phyloP scores from a whole-genome alignment of 2,888 invertebrate species.

The Dugesia japonica region DNA sequence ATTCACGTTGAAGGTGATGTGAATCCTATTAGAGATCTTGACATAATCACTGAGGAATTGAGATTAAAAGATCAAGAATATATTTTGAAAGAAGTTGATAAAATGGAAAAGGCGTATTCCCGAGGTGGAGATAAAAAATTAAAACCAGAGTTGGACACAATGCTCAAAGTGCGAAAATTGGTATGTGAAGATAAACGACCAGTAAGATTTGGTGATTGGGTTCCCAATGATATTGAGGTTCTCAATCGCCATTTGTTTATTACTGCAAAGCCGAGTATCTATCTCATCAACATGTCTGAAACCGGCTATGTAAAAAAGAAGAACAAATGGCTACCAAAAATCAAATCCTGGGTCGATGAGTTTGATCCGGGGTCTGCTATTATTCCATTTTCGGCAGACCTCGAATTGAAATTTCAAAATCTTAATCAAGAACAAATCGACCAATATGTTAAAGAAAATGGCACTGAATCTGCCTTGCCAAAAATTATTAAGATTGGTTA shows the following conservation, averaged over 20 bases:
- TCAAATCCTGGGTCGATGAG: constrained; percentile 95
- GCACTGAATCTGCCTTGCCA: constrained; percentile 57
- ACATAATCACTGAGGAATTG: constrained; percentile 84
- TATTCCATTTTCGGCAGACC: constrained; percentile 83
- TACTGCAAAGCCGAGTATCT: constrained; percentile 89
- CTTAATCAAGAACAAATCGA: constrained; percentile 54
- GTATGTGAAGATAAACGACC: constrained; percentile 78
- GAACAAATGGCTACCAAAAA: constrained; percentile 85
- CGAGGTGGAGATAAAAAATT: constrained; percentile 79
- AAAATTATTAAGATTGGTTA: constrained; percentile 94
- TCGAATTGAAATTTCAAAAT: constrained; percentile 70
- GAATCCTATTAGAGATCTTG: constrained; percentile 82
- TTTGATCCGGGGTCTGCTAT: constrained; percentile 80
- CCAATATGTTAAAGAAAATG: constrained; percentile 26
- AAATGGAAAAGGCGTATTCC: constrained; percentile 59
- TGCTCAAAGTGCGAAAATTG: constrained; percentile 59
- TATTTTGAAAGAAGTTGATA: constrained; percentile 64
- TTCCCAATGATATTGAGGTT: constrained; percentile 58
- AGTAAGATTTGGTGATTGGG: constrained; percentile 54
- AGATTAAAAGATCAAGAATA: constrained; percentile 81
- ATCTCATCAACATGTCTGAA: constrained; percentile 85
- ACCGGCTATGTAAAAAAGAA: constrained; percentile 95
- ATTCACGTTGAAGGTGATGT: constrained; percentile 96
- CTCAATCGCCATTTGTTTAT: constrained; percentile 86
- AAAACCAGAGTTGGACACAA: constrained; percentile 82